Evolutionary conservation across 2,797 vertebrate species (phyloP).

Genomic region (Myioborus miniatus): DNA sequence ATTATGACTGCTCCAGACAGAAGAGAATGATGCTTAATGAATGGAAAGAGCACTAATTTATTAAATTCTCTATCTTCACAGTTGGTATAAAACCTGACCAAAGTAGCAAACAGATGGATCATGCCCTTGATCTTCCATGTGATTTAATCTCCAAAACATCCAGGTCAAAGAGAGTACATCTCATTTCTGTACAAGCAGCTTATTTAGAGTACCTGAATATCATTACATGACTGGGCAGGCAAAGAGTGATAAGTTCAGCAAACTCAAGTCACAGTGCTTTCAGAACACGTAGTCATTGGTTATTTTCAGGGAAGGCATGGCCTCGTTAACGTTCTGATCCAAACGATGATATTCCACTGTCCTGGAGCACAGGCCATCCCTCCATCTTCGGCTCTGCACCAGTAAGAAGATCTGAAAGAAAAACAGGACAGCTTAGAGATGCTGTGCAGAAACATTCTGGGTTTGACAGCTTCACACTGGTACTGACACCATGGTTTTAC

Average conservation of each 20-base stretch:
- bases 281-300: conserved; percentile 94
- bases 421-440: neutral
- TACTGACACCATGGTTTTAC: neutral
- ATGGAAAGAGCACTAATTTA: conserved; percentile 48
- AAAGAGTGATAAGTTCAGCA: conserved; percentile 61
- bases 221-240: conserved; percentile 72
- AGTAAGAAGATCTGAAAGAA: conserved; percentile 87
- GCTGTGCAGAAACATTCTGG: neutral
- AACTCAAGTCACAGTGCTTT: conserved; percentile 68
- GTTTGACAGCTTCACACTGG: neutral
- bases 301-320: conserved; percentile 96
- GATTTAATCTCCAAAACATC: conserved; percentile 66
- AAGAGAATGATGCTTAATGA: conserved; percentile 36
- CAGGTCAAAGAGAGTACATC: conserved; percentile 59
- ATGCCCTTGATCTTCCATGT: conserved; percentile 56
- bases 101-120: conserved; percentile 51
- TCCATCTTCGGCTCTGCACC: conserved; percentile 91
- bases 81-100: conserved; percentile 60
- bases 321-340: conserved; percentile 93
- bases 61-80: conserved; percentile 47
- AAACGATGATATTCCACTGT: conserved; percentile 89
- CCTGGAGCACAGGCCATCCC: conserved; percentile 89
- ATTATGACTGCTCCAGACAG: conserved; percentile 61
- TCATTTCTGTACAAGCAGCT: conserved; percentile 58
- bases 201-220: conserved; percentile 64